Percentiles rank a stretch among this genome's conserved stretches.
These are phyloP conservation scores for Leptura quadrifasciata DNA, from an alignment of 2,888 invertebrate species.

Conservation along the genomic window DNA sequence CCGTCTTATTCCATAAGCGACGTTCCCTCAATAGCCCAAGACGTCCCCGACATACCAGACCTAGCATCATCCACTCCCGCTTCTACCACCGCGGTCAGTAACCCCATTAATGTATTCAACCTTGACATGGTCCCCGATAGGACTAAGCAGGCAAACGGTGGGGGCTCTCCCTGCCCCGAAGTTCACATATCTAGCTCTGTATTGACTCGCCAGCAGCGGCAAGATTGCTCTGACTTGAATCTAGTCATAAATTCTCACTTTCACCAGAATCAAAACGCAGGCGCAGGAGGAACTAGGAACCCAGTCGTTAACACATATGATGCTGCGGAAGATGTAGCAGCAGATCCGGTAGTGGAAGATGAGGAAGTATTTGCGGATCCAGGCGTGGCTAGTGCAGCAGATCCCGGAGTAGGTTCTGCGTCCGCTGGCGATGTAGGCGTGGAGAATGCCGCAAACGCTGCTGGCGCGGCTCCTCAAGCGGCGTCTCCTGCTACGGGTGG, in stretches of 20 bases:
- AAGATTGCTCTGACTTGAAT: conserved; percentile 82
- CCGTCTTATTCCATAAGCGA: conserved; percentile 65
- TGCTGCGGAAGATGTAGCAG: conserved; percentile 58
- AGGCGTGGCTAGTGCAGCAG: conserved; percentile 51
- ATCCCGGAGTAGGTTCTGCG: conserved; percentile 53
- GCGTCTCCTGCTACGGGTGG: conserved; percentile 45
- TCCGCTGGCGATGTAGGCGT: background rate
- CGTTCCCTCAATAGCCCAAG: conserved; percentile 28
- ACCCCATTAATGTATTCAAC: conserved; percentile 65
- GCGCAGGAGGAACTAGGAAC: conserved; percentile 62
- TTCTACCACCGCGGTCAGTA: conserved; percentile 42
- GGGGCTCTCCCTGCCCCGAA: conserved; percentile 74
- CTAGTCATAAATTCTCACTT: conserved; percentile 83
- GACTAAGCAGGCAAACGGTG: conserved; percentile 52
- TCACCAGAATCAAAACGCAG: conserved; percentile 72
- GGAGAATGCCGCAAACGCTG: conserved; percentile 25
- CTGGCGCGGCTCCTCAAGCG: conserved; percentile 22
- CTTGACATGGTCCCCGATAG: conserved; percentile 64
- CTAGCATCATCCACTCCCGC: conserved; percentile 31
- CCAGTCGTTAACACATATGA: conserved; percentile 62
- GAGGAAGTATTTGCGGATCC: conserved; percentile 48
- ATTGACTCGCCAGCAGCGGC: conserved; percentile 76
- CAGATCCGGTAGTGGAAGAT: conserved; percentile 47
- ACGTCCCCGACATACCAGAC: conserved; percentile 26
- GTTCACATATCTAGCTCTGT: conserved; percentile 77